Base-by-base conservation (phyloP, 1,140 invertebrate genomes). In the Neelides sp. region DNA sequence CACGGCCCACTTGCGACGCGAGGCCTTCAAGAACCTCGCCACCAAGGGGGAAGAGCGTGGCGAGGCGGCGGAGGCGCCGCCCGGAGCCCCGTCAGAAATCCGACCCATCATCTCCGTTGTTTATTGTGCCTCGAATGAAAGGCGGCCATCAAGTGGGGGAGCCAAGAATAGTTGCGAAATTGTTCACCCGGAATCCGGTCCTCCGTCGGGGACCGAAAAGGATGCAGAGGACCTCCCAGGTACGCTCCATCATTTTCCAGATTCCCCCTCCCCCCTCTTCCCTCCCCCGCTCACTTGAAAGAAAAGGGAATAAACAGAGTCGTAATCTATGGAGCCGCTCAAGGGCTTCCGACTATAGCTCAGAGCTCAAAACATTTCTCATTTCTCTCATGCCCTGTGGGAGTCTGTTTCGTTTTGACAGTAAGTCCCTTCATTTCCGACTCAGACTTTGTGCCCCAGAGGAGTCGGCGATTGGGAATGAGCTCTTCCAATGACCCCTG, bases 71-170 rank as follows among this genome's bases (percentile, higher is more conserved):
- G 26, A 2, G 26, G 24, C 47, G 20, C 5, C 44, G 12, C 40
- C 23, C 26, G 17, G n/a, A n/a, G 32, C 30, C 15, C 56, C 52
- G 24, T 50, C 49, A 17, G 59, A 61, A 49, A 53, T 57, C 17
- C 30, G 59, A 47, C 59, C 59, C 10, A 61, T 55, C 23, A 61
- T 61, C 30, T 61, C 59, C 30, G 59, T 61, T 10, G 55, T 61
- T 37, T 61, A 61, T 28, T 61, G 59, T 22, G 48, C 59, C 22
- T 61, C 55, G 7, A 55, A 61, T 12, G 55, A 57, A 39, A 46
- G 59, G 40, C 43, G 59, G 23, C 49, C 51, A 2, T 55, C 55
- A 17, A 58, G 52, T 20, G 28, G 30, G 28, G 53, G 43, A 15
- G 52, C 42, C 15, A 44, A 48, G 13, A 17, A 13, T 1, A 17